These are phyloP conservation scores for Alfaro cultratus DNA, from an alignment of 2,797 vertebrate genomes.

Conservation along the genomic window DNA sequence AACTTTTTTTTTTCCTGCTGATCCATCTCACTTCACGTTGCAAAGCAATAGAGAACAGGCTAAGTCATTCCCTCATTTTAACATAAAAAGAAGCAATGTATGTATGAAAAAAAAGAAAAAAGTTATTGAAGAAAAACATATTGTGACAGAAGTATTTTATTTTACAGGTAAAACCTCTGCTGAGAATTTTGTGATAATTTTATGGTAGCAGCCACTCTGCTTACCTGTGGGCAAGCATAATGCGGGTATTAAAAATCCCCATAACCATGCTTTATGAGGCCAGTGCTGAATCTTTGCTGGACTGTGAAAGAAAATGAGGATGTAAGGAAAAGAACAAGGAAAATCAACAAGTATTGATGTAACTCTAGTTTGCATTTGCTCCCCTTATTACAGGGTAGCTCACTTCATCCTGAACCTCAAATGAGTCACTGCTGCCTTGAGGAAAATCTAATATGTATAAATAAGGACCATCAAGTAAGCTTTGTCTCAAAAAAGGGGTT, in stretches of 20 bases:
- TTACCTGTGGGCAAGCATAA: slow-evolving; percentile 7
- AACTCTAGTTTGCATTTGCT: slow-evolving; percentile 5
- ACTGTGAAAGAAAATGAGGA: not conserved
- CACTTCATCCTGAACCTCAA: slow-evolving; percentile 40
- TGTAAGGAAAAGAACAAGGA: not conserved
- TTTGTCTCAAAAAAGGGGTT: slow-evolving; percentile 43
- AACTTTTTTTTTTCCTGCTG: slow-evolving; percentile 31
- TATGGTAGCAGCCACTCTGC: not conserved
- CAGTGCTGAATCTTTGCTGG: not conserved
- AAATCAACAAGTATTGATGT: not conserved
- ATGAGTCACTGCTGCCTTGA: slow-evolving; percentile 39
- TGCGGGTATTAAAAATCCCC: slow-evolving; percentile 16
- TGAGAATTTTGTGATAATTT: slow-evolving; percentile 6
- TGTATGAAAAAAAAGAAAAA: slow-evolving; percentile 44
- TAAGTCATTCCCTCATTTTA: slow-evolving; percentile 60
- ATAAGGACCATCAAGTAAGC: slow-evolving; percentile 57
- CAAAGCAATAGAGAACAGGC: slow-evolving; percentile 11
- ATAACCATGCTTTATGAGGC: not conserved
- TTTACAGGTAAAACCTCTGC: slow-evolving; percentile 36
- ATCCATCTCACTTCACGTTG: slow-evolving; percentile 34
- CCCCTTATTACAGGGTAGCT: slow-evolving; percentile 9
- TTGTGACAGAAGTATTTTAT: slow-evolving; percentile 25
- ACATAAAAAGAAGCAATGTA: slow-evolving; percentile 57
- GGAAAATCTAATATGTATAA: slow-evolving; percentile 34
- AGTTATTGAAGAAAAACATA: slow-evolving; percentile 51